Evolutionary conservation across 2,797 vertebrate species (phyloP), one percentile per base, ranked within the genome.

Genomic region (Taenioides sp.): DNA sequence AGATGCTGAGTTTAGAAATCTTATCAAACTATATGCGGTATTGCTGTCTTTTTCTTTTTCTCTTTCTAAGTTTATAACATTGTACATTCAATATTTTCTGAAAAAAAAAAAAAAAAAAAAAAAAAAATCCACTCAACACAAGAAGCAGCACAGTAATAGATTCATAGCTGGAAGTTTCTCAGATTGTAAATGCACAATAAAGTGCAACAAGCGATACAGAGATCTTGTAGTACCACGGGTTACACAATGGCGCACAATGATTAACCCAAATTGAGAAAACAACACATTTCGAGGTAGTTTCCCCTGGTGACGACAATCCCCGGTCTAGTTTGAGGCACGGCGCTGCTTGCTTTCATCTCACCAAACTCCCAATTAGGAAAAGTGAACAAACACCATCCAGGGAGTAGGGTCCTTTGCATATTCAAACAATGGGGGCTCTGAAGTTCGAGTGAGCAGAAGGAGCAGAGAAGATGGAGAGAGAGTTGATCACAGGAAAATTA

Each of bases 401-500:
- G 80, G 79, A 49, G 58, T 31, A 79, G 65, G 88, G 70, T 85
- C 82, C 76, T 85, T 75, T 85, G 81, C 80, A 86, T 89, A 86
- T 84, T 88, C 85, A 90, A 88, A 88, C 82, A 86, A 89, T 86
- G 70, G 63, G 63, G 77, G 81, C 80, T 84, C 74, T 84, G 70
- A 66, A 87, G 81, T 85, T 84, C 37, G 78, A 84, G 72, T 65
- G 14, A 78, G 78, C 73, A 76, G 72, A 84, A 83, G 76, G 75
- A 81, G 75, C 69, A 64, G 28, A 67, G 71, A 69, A 59, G 64
- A 70, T 74, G 57, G 74, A 43, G 65, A 72, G 71, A 40, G 79
- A 84, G 87, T 72, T 81, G 84, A 91, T 92, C 86, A 88, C 73
- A 70, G 83, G 90, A 90, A 93, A 92, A 91, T 92, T 87, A 92